Base-by-base conservation (phyloP, 2,113 vertebrate genomes). In the Ranitomeya imitator region DNA sequence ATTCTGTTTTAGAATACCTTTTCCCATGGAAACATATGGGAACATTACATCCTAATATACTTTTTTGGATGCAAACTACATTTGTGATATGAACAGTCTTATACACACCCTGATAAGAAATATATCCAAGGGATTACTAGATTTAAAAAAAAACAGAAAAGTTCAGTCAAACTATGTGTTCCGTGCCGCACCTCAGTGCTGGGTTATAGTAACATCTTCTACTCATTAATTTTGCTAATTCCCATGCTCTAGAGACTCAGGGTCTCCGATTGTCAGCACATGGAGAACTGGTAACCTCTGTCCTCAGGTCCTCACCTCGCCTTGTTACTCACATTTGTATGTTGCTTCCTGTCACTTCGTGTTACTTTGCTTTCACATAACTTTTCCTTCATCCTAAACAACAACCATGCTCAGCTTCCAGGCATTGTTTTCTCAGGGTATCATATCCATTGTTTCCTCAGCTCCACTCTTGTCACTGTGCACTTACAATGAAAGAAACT, bases 331-430 rank as follows among this genome's bases (percentile, higher is more conserved):
- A 19, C 21, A 65, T 63, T 63, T 21, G 11, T 11, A 45, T 74
- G 71, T 74, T 74, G 71, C 45, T 74, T 74, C 71, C 71, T 51
- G 71, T 74, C 71, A 51, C 37, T 45, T 65, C 21, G 63, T 65
- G 37, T 71, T 37, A 23, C 69, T 71, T 37, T 7, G 71, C 31
- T 74, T 74, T 74, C 31, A 45, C 31, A 74, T 74, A 26, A 74
- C 71, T 74, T 74, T 74, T 74, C 71, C 71, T 74, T 31, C 26
- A 9, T 74, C 23, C 23, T 26, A 18, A 37, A 26, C 13, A 37
- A 16, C 31, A 16, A 73, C 14, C 26, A 37, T 73, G 15, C 37
- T 37, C 69, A 16, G 14, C 69, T 74, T 74, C 71, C 71, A 45
- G 71, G 71, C 31, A 74, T 74, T 74, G 71, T 74, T 74, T 26